Evolutionary conservation across 2,888 invertebrate genomes (phyloP).

Genomic region (Nesidiocoris tenuis): DNA sequence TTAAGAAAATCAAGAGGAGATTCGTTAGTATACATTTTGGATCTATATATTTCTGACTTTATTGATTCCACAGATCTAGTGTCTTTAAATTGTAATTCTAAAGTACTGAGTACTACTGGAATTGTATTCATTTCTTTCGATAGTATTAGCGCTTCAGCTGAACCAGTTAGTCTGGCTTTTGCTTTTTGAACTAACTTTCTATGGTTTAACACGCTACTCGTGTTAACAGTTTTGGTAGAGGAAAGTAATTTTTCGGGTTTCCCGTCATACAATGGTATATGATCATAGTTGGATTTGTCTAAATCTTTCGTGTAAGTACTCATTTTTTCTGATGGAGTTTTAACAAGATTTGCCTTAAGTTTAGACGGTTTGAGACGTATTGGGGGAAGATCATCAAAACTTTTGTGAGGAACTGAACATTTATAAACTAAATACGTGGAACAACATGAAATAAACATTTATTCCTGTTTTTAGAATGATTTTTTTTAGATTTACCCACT

Average conservation of each 20-base stretch:
- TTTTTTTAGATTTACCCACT: too few species aligned
- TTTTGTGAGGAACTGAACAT: too few species aligned
- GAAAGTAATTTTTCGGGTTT: conserved; percentile 14
- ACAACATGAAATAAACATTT: too few species aligned
- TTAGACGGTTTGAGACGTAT: too few species aligned
- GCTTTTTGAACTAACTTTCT: conserved; percentile 3
- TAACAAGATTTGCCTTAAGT: too few species aligned
- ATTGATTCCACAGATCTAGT: conserved; percentile 15
- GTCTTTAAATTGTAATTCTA: conserved; percentile 7
- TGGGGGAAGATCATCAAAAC: too few species aligned
- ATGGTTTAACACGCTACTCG: not conserved
- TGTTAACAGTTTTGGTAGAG: conserved; percentile 14
- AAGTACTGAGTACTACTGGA: not conserved
- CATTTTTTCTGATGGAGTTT: too few species aligned
- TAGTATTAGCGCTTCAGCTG: conserved; percentile 6
- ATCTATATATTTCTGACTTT: conserved; percentile 14
- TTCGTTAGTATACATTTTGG: not conserved
- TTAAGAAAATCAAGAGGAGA: conserved; percentile 8
- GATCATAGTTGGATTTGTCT: conserved; percentile 8
- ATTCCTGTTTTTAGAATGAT: too few species aligned
- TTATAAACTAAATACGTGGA: too few species aligned
- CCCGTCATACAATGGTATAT: conserved; percentile 8
- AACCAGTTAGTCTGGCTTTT: not conserved
- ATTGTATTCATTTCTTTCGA: conserved; percentile 7
- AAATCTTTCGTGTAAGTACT: too few species aligned